Conservation (phyloP, 2,797 vertebrate genomes). For the Falco novaeseelandiae region DNA sequence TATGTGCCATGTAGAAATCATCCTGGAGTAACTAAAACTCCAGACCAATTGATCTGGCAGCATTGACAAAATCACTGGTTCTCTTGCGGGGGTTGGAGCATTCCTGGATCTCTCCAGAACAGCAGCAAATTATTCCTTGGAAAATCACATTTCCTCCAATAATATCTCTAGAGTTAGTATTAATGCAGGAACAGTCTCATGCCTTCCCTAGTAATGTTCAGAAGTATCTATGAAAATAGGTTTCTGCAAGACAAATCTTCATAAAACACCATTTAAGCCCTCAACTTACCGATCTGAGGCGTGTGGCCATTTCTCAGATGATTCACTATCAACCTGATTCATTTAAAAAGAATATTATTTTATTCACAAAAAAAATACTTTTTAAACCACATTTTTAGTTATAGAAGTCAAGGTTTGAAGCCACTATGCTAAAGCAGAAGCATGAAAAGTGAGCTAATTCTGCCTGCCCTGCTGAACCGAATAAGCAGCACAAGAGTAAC, state of each 20-base stretch:
- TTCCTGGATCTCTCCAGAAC: not conserved
- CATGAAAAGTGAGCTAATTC: not conserved
- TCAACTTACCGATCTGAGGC: constrained; percentile 82
- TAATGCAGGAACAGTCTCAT: not conserved
- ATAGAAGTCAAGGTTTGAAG: not conserved
- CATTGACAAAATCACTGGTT: not conserved
- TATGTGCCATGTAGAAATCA: not conserved
- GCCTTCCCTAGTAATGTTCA: not conserved
- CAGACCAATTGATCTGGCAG: not conserved
- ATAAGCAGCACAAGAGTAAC: not conserved
- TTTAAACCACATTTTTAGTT: not conserved
- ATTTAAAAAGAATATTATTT: not conserved
- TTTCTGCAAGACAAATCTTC: not conserved
- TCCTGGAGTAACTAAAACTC: not conserved
- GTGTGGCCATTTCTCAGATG: constrained; percentile 77
- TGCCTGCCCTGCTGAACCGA: not conserved
- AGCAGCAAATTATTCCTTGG: not conserved
- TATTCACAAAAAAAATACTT: not conserved
- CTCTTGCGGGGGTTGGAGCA: not conserved
- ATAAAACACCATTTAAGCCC: not conserved
- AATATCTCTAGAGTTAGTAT: not conserved
- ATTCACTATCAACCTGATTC: not conserved
- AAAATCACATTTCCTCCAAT: fast-evolving
- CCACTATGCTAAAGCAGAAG: not conserved
- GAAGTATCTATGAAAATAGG: not conserved